phyloP scores from a whole-genome alignment of 2,113 vertebrate species.

The Coptodon rendalli region DNA sequence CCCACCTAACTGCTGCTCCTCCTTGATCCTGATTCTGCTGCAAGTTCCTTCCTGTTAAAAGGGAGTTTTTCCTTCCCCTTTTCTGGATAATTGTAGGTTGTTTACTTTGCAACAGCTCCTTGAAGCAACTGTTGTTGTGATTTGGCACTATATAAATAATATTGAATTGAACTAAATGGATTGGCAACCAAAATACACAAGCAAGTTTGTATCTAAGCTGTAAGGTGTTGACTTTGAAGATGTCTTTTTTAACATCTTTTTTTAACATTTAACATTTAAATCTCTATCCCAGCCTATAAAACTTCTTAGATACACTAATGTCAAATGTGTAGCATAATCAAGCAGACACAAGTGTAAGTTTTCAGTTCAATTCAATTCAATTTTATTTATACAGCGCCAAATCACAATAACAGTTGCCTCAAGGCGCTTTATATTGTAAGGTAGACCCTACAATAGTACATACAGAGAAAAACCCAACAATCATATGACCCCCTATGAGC shows the following conservation, averaged over 20 bases:
- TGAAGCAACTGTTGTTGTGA: neutral
- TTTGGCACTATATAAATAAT: neutral
- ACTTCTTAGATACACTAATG: neutral
- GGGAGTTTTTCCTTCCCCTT: neutral
- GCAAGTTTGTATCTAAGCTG: neutral
- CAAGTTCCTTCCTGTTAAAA: neutral
- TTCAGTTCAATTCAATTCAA: neutral
- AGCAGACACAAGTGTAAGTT: neutral
- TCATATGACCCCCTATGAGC: neutral
- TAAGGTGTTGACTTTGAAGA: neutral
- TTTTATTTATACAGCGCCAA: neutral
- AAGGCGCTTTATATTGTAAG: neutral
- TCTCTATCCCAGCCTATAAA: neutral
- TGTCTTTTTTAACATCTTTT: neutral
- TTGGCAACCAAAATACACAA: neutral
- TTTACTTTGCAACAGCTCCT: neutral
- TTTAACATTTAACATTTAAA: neutral
- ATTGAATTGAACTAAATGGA: neutral
- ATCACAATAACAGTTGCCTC: neutral
- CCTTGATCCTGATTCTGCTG: neutral
- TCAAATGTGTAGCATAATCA: neutral
- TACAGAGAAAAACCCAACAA: neutral
- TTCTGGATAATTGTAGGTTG: neutral
- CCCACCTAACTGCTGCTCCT: neutral
- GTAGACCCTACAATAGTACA: neutral